Conservation (phyloP, 2,888 invertebrate species). For the Sinhomidia bicolor region DNA sequence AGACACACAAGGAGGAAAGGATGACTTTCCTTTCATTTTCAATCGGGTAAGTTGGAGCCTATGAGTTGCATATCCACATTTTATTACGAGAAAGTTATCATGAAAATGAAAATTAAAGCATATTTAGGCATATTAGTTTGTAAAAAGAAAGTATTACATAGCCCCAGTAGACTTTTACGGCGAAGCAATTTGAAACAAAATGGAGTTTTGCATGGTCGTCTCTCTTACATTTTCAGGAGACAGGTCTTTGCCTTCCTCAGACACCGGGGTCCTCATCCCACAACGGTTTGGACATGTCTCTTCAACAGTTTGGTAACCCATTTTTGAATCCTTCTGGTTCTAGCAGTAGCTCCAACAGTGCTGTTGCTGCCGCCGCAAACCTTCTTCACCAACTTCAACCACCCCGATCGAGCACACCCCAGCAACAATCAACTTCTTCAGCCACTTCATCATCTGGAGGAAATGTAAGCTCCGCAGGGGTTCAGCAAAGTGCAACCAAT, state of each 20-base stretch:
- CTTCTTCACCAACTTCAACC: constrained; percentile 62
- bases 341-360: constrained; percentile 50
- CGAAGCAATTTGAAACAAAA: neutral
- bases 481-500: constrained; percentile 62
- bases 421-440: constrained; percentile 45
- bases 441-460: constrained; percentile 67
- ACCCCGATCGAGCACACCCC: constrained; percentile 51
- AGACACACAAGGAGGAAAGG: constrained; percentile 91
- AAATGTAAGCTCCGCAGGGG: constrained; percentile 56
- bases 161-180: neutral
- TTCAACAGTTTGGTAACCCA: constrained; percentile 70
- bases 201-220: neutral
- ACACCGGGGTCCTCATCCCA: constrained; percentile 69
- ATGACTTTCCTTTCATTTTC: constrained; percentile 85
- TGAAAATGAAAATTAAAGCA: no score
- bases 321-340: constrained; percentile 50
- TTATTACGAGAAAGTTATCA: no score
- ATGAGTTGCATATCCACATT: no score
- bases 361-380: constrained; percentile 4
- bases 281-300: constrained; percentile 79
- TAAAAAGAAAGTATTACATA: neutral
- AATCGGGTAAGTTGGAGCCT: constrained; percentile 83
- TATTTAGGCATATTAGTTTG: no score
- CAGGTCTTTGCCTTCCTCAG: constrained; percentile 75
- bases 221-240: constrained; percentile 63